Evolutionary conservation across 2,888 invertebrate species (phyloP).

Genomic region (Eueremaeus valkanovi): DNA sequence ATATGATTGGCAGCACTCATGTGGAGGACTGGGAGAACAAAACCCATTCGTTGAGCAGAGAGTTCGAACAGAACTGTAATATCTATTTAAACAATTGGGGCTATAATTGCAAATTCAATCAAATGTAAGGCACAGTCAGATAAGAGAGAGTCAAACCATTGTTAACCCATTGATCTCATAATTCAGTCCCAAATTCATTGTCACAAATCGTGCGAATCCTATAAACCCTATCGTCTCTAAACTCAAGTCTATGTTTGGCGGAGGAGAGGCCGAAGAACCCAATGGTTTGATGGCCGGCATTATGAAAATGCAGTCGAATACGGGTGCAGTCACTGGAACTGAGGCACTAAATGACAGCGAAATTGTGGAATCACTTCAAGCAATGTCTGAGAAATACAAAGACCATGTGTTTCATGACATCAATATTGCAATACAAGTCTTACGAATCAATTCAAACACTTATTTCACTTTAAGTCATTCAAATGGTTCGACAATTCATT

Average conservation of each 20-base stretch:
- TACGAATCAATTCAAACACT: not conserved
- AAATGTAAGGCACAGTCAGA: slow-evolving; percentile 34
- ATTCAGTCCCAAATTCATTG: slow-evolving; percentile 37
- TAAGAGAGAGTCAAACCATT: no score
- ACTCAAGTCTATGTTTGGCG: slow-evolving; percentile 37
- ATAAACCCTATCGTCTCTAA: slow-evolving; percentile 38
- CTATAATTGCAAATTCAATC: slow-evolving; percentile 22
- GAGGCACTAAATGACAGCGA: not conserved
- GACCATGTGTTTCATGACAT: slow-evolving; percentile 15
- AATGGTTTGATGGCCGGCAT: not conserved
- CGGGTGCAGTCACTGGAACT: no score
- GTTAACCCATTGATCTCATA: not conserved
- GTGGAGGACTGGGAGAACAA: slow-evolving; percentile 42
- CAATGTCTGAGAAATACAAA: not conserved
- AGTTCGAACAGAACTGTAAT: slow-evolving; percentile 41
- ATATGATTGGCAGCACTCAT: slow-evolving; percentile 40
- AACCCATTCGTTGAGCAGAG: slow-evolving; percentile 35
- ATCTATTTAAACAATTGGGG: slow-evolving; percentile 41
- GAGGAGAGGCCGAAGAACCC: not conserved
- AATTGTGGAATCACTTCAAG: not conserved
- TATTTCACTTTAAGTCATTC: not conserved
- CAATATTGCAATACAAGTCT: not conserved
- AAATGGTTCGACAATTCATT: not conserved
- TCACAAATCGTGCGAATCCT: slow-evolving; percentile 39
- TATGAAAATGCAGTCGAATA: not conserved